phyloP scores from a whole-genome alignment of 2,888 invertebrate species.

The Celastrina argiolus region DNA sequence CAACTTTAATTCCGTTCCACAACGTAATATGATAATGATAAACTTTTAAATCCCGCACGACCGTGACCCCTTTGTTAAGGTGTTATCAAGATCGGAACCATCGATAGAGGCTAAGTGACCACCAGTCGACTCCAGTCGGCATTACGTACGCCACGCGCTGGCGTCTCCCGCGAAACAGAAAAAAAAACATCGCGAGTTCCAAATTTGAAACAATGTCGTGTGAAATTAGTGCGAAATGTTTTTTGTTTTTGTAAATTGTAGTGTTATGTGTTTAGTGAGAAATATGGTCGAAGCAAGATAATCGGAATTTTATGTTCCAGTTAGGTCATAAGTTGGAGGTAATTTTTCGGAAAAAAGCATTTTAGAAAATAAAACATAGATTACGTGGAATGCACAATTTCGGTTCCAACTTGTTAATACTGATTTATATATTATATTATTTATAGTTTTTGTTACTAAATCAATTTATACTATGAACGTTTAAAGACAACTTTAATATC shows the following conservation, averaged over 20 bases:
- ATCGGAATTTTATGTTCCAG: background rate
- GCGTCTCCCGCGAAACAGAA: constrained; percentile 47
- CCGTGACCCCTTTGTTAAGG: constrained; percentile 65
- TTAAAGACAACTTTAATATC: too few relatives aligned
- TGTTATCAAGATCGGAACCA: constrained; percentile 70
- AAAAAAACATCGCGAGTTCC: constrained; percentile 27
- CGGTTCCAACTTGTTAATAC: too few relatives aligned
- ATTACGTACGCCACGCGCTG: constrained; percentile 54
- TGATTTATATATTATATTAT: too few relatives aligned
- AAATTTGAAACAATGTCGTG: constrained; percentile 1
- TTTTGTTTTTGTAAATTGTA: background rate
- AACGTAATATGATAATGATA: constrained; percentile 28
- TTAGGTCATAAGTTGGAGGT: background rate
- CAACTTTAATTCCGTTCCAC: background rate
- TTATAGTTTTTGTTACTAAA: too few relatives aligned
- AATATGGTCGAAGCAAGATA: background rate
- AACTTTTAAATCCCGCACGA: constrained; percentile 42
- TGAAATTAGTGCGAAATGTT: background rate
- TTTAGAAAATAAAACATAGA: background rate
- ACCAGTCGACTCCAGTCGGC: constrained; percentile 62
- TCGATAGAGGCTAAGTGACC: constrained; percentile 65
- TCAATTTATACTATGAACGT: too few relatives aligned
- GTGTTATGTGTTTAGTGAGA: background rate
- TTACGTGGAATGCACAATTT: too few relatives aligned
- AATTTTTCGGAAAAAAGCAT: background rate